phyloP scores from a whole-genome alignment of 2,888 invertebrate species.

The Ferdinandea cuprea region DNA sequence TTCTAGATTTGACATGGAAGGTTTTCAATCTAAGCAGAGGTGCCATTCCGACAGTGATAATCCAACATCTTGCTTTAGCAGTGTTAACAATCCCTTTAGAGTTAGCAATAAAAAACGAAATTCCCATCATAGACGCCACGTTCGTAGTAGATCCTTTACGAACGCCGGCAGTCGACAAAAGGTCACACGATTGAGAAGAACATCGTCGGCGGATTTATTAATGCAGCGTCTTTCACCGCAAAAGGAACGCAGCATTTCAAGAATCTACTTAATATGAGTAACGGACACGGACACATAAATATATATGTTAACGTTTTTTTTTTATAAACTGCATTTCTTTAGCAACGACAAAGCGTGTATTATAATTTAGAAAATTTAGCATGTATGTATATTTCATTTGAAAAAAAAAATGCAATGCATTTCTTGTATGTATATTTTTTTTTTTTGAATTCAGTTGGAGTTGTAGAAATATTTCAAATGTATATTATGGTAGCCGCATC shows the following conservation, averaged over 20 bases:
- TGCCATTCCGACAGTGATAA: conserved; percentile 68
- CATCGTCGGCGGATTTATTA: conserved; percentile 81
- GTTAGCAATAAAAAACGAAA: conserved; percentile 70
- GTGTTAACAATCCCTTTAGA: conserved; percentile 77
- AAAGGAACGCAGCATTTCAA: conserved; percentile 49
- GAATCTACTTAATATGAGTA: conserved; percentile 63
- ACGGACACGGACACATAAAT: not conserved
- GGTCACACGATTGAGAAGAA: conserved; percentile 77
- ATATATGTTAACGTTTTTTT: not conserved
- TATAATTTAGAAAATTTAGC: not conserved
- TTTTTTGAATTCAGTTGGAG: no score
- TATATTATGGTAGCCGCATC: no score
- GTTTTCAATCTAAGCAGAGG: not conserved
- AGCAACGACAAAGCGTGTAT: conserved; percentile 2
- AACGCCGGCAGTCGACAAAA: conserved; percentile 74
- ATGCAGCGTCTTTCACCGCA: conserved; percentile 75
- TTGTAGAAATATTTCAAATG: no score
- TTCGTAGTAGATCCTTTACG: conserved; percentile 82
- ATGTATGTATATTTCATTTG: no score
- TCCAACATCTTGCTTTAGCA: conserved; percentile 80
- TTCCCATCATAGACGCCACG: conserved; percentile 75
- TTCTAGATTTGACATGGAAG: conserved; percentile 36
- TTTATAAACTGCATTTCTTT: conserved; percentile 30
- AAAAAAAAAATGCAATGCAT: no score
- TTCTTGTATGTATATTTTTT: no score